Percentiles rank a stretch among this genome's conserved stretches.
phyloP scores from a whole-genome alignment of 2,888 invertebrate genomes.

The Lamproptera curius region DNA sequence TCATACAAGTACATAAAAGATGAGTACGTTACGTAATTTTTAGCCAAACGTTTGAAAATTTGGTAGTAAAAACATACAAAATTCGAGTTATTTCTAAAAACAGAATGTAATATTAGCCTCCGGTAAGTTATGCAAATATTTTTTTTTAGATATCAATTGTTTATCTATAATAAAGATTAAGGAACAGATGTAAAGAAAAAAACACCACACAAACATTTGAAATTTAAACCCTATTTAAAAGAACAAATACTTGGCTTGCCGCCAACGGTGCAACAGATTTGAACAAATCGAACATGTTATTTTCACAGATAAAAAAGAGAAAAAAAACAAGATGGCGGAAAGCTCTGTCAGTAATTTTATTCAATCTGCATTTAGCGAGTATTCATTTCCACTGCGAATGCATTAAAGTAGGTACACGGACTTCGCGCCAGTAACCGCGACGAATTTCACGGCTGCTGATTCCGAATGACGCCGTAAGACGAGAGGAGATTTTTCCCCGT shows the following conservation, averaged over 20 bases:
- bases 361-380: slow-evolving; percentile 23
- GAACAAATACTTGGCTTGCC: slow-evolving; percentile 52
- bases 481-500: slow-evolving; percentile 56
- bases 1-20: too few relatives aligned
- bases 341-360: slow-evolving; percentile 1
- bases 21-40: too few relatives aligned
- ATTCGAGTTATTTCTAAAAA: too few relatives aligned
- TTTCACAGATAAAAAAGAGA: slow-evolving; percentile 18
- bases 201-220: too few relatives aligned
- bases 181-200: too few relatives aligned
- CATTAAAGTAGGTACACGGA: slow-evolving; percentile 29
- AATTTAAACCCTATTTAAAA: too few relatives aligned
- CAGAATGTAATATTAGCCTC: too few relatives aligned
- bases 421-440: slow-evolving; percentile 48
- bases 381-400: slow-evolving; percentile 27
- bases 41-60: too few relatives aligned
- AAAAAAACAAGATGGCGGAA: neutral
- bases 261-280: slow-evolving; percentile 66
- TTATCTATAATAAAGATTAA: too few relatives aligned
- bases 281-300: slow-evolving; percentile 43
- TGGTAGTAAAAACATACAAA: too few relatives aligned
- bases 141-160: too few relatives aligned
- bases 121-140: too few relatives aligned
- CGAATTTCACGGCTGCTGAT: slow-evolving; percentile 69
- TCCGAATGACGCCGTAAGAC: slow-evolving; percentile 51